These are phyloP conservation scores for Chaetura pelagica DNA, from an alignment of 2,113 vertebrate species.

Conservation along the genomic window DNA sequence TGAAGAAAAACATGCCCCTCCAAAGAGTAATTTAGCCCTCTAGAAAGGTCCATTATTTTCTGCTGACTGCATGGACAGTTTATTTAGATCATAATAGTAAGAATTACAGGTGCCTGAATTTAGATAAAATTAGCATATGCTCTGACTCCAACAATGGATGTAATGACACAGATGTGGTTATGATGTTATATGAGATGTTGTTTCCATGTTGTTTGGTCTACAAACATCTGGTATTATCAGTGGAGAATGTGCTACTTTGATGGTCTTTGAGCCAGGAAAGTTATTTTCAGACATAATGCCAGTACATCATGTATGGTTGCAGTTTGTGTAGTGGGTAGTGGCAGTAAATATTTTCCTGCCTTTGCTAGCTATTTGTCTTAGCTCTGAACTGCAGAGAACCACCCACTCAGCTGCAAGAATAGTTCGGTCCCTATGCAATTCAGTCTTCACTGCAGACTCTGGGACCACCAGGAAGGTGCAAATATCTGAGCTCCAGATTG, in stretches of 20 bases:
- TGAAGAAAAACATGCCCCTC: neutral
- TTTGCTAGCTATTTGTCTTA: constrained; percentile 54
- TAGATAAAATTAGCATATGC: neutral
- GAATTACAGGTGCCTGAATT: neutral
- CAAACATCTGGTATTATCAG: neutral
- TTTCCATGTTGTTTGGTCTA: neutral
- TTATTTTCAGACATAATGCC: constrained; percentile 42
- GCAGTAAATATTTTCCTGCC: constrained; percentile 62
- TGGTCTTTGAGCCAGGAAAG: neutral
- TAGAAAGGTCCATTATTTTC: neutral
- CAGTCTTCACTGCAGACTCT: neutral
- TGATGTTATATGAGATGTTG: neutral
- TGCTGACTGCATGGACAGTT: neutral
- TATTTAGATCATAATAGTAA: neutral
- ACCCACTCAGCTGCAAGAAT: constrained; percentile 53
- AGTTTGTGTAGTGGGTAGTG: constrained; percentile 42
- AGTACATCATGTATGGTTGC: constrained; percentile 37
- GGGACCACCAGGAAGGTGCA: constrained; percentile 2
- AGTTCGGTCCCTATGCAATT: neutral
- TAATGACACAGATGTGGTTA: neutral
- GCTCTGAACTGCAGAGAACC: constrained; percentile 52
- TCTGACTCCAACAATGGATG: neutral
- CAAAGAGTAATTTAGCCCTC: neutral
- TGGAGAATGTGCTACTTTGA: neutral
- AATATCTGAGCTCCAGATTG: constrained; percentile 38